A percentile compares a stretch with the other conserved stretches of the same genome.
Evolutionary conservation across 2,797 vertebrate genomes (phyloP).

Genomic region (Bryconaethiops microstoma): DNA sequence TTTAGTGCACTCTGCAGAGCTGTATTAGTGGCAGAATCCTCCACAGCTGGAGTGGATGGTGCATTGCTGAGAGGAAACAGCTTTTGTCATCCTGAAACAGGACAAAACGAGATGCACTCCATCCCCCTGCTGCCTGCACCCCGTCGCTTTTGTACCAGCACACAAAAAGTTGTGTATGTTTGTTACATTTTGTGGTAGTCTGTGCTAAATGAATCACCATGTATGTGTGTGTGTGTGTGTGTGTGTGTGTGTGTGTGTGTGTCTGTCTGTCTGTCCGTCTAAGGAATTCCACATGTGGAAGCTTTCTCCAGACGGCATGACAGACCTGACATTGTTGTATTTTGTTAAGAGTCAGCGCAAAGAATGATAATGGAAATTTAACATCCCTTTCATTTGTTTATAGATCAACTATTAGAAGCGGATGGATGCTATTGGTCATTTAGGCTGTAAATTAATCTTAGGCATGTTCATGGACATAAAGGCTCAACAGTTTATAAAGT

Average conservation of each 20-base stretch:
- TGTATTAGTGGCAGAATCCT: conserved; percentile 29
- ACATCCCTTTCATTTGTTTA: too few relatives aligned
- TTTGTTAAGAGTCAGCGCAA: too few relatives aligned
- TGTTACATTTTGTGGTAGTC: conserved; percentile 7
- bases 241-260: too few relatives aligned
- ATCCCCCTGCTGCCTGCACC: conserved; percentile 2
- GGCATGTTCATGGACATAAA: too few relatives aligned
- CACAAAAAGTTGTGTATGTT: conserved; percentile 36
- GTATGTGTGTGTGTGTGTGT: conserved; percentile 7
- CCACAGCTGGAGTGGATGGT: neutral
- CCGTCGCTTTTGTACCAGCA: conserved; percentile 16
- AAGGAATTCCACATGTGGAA: neutral
- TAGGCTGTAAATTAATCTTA: too few relatives aligned
- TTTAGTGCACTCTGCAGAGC: conserved; percentile 39
- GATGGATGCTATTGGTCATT: too few relatives aligned
- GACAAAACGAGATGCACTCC: conserved; percentile 33
- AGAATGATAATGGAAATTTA: too few relatives aligned
- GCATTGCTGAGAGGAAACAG: conserved; percentile 33
- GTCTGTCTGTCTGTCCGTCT: too few relatives aligned
- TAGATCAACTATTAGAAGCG: too few relatives aligned
- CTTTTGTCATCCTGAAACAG: conserved; percentile 34
- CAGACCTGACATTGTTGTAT: too few relatives aligned
- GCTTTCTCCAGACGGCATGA: too few relatives aligned
- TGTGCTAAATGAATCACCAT: neutral
- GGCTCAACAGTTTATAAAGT: too few relatives aligned